Evolutionary conservation across 2,888 invertebrate species (phyloP).

Genomic region (Hydriomena furcata): DNA sequence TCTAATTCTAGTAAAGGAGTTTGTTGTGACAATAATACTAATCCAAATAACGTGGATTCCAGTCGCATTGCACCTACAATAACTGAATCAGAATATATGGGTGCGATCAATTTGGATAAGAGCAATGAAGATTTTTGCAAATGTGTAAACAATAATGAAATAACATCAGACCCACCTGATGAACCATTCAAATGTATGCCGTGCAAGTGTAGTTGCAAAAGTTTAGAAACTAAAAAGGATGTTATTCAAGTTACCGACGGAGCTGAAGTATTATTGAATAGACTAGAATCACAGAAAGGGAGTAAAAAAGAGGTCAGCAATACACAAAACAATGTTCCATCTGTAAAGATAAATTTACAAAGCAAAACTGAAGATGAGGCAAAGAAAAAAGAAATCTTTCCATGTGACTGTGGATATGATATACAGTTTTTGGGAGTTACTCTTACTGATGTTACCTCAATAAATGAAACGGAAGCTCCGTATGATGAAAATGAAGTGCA

Average conservation of each 20-base stretch:
- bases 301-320: neutral
- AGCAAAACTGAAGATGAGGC: slow-evolving; percentile 13
- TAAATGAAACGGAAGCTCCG: slow-evolving; percentile 20
- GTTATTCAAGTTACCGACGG: neutral
- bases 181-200: slow-evolving; percentile 42
- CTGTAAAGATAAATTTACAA: slow-evolving; percentile 23
- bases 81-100: slow-evolving; percentile 65
- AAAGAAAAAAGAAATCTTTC: slow-evolving; percentile 24
- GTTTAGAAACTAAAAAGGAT: slow-evolving; percentile 13
- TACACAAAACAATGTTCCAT: neutral
- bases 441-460: slow-evolving; percentile 45
- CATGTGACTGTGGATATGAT: slow-evolving; percentile 49
- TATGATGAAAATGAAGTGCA: neutral
- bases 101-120: slow-evolving; percentile 62
- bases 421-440: slow-evolving; percentile 72
- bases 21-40: neutral
- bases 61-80: slow-evolving; percentile 23
- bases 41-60: neutral
- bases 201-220: slow-evolving; percentile 41
- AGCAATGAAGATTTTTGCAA: slow-evolving; percentile 55
- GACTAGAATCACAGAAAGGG: neutral
- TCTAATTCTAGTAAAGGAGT: neutral
- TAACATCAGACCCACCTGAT: slow-evolving; percentile 12
- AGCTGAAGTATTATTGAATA: neutral
- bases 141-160: slow-evolving; percentile 34